Conservation (phyloP, 2,888 invertebrate genomes). For the Elegia similella region DNA sequence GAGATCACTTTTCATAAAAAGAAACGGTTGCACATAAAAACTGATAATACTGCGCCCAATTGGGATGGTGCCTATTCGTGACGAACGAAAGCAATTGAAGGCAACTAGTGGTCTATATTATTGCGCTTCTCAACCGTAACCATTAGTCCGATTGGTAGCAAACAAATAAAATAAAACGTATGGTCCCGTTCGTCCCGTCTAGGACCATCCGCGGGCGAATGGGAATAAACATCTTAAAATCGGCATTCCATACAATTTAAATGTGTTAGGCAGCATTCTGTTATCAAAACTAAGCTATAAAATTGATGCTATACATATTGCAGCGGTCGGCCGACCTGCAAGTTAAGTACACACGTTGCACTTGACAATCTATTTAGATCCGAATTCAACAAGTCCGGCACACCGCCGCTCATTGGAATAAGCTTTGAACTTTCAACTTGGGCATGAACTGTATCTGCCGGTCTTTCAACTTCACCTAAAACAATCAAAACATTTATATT, state of each 20-base stretch:
- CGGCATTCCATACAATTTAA: background rate
- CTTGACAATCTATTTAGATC: conserved; percentile 2
- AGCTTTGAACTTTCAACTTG: conserved; percentile 69
- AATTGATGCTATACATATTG: conserved; percentile 11
- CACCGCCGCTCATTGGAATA: conserved; percentile 61
- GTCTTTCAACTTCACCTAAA: conserved; percentile 65
- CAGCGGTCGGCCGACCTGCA: background rate
- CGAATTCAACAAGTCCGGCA: background rate
- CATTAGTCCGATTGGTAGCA: too few species aligned
- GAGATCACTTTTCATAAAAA: conserved; percentile 9
- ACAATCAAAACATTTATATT: conserved; percentile 22
- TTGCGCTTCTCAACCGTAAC: too few species aligned
- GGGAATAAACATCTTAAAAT: background rate
- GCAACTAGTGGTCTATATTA: too few species aligned
- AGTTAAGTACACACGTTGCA: conserved; percentile 6
- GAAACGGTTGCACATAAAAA: too few species aligned
- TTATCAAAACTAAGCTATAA: conserved; percentile 7
- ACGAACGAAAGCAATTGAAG: too few species aligned
- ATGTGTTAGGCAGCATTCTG: background rate
- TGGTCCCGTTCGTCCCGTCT: too few species aligned
- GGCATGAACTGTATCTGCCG: conserved; percentile 61
- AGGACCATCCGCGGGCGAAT: too few species aligned
- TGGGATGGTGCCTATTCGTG: too few species aligned
- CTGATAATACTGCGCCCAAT: too few species aligned
- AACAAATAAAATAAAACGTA: too few species aligned